Conservation (phyloP, 2,113 vertebrate species). For the Phoxinus phoxinus region DNA sequence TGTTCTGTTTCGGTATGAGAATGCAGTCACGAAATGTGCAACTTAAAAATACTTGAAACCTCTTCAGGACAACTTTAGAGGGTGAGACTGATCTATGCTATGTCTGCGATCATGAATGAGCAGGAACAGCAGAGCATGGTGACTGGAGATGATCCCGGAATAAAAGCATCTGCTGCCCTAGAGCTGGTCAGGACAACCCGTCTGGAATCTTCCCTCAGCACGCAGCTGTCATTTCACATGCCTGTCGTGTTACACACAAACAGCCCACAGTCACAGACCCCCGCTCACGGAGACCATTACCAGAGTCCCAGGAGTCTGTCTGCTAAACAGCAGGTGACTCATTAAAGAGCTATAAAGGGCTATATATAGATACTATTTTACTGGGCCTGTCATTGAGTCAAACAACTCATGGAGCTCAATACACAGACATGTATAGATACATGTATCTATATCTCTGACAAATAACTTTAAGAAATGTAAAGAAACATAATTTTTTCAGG, state of each 20-base stretch:
- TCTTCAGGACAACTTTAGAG: not conserved
- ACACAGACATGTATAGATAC: not conserved
- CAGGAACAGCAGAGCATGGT: slow-evolving; percentile 58
- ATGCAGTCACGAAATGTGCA: not conserved
- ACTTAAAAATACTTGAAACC: not conserved
- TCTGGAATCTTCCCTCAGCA: slow-evolving; percentile 69
- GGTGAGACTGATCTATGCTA: not conserved
- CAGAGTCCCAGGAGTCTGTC: slow-evolving; percentile 1
- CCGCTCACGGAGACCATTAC: not conserved
- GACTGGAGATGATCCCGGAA: slow-evolving; percentile 31
- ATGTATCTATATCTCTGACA: not conserved
- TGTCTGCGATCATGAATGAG: not conserved
- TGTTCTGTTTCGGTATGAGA: not conserved
- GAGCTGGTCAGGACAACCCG: slow-evolving; percentile 54
- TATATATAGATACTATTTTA: slow-evolving; percentile 8
- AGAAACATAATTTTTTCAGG: not conserved
- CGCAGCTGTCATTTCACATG: slow-evolving; percentile 67
- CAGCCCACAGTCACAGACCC: slow-evolving; percentile 61
- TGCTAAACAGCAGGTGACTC: slow-evolving; percentile 17
- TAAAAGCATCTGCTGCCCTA: slow-evolving; percentile 13
- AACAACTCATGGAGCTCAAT: slow-evolving; percentile 6
- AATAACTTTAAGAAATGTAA: not conserved
- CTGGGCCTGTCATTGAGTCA: not conserved
- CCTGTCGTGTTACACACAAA: slow-evolving; percentile 61
- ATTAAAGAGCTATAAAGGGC: not conserved